These are phyloP conservation scores for Dicyrtomina minuta DNA, from an alignment of 2,888 invertebrate genomes.

Conservation along the genomic window DNA sequence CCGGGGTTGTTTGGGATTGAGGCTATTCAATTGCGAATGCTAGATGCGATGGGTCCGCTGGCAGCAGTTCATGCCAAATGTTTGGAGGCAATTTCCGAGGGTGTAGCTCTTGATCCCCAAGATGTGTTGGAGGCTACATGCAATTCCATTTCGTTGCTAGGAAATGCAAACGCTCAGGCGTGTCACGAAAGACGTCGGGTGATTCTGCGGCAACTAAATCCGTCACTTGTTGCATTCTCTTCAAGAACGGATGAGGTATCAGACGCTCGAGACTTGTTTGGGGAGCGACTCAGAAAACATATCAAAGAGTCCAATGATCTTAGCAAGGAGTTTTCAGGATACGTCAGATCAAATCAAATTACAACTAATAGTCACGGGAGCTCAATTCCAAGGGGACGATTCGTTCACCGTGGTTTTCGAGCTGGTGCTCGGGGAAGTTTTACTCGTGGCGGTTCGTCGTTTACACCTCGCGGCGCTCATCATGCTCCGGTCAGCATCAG, in stretches of 20 bases:
- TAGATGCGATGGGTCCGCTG: not conserved
- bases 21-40: not conserved
- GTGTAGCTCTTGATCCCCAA: not conserved
- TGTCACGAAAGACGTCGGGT: conserved; percentile 1
- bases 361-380: too few species aligned
- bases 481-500: too few species aligned
- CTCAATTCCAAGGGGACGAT: too few species aligned
- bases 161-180: conserved; percentile 1
- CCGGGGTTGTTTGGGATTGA: not conserved
- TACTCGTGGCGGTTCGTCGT: too few species aligned
- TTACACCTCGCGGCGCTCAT: too few species aligned
- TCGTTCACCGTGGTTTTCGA: too few species aligned
- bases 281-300: conserved; percentile 1
- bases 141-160: not conserved
- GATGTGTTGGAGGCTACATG: not conserved
- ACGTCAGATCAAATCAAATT: too few species aligned
- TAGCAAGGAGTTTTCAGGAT: too few species aligned
- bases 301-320: too few species aligned
- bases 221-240: not conserved
- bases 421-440: too few species aligned
- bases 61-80: not conserved
- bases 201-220: not conserved
- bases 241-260: not conserved
- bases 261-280: not conserved
- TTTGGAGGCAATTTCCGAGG: not conserved